Evolutionary conservation across 2,888 invertebrate species (phyloP).

Genomic region (Diadegma fenestrale): DNA sequence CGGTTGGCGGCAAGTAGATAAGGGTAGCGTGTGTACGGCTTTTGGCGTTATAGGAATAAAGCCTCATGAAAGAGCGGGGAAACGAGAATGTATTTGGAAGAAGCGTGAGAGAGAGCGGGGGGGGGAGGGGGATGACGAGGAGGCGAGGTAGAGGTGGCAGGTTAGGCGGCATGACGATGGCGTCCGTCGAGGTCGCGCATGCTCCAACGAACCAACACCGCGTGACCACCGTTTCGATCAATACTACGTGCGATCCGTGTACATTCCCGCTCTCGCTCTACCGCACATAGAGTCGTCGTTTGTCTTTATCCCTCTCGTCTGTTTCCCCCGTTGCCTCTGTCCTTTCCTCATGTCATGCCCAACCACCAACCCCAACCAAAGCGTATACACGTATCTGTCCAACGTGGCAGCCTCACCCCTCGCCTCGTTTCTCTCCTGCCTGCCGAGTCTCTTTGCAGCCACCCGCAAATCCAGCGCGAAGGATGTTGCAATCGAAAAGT

Average conservation of each 20-base stretch:
- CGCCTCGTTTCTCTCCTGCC: constrained; percentile 24
- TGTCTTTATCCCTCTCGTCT: background rate
- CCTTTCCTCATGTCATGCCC: constrained; percentile 44
- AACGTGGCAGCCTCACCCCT: constrained; percentile 53
- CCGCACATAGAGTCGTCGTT: background rate
- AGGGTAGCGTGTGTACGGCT: constrained; percentile 43
- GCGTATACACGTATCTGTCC: constrained; percentile 11
- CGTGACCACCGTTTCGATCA: constrained; percentile 71
- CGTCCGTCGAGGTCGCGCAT: constrained; percentile 85
- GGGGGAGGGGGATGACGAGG: constrained; percentile 75
- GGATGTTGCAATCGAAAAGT: constrained; percentile 85
- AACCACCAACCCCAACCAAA: constrained; percentile 49
- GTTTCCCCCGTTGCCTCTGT: constrained; percentile 13
- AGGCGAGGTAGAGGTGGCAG: constrained; percentile 84
- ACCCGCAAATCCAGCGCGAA: constrained; percentile 74
- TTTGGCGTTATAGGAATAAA: constrained; percentile 1
- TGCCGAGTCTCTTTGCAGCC: constrained; percentile 29
- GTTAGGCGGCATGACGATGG: constrained; percentile 85
- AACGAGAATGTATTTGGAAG: constrained; percentile 21
- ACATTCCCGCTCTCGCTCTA: constrained; percentile 62
- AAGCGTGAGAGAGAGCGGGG: constrained; percentile 58
- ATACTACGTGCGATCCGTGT: constrained; percentile 61
- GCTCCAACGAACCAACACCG: constrained; percentile 84
- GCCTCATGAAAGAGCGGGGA: constrained; percentile 37
- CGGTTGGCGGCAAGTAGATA: constrained; percentile 59